Evolutionary conservation across 2,113 vertebrate species (phyloP).

Genomic region (Meles meles): DNA sequence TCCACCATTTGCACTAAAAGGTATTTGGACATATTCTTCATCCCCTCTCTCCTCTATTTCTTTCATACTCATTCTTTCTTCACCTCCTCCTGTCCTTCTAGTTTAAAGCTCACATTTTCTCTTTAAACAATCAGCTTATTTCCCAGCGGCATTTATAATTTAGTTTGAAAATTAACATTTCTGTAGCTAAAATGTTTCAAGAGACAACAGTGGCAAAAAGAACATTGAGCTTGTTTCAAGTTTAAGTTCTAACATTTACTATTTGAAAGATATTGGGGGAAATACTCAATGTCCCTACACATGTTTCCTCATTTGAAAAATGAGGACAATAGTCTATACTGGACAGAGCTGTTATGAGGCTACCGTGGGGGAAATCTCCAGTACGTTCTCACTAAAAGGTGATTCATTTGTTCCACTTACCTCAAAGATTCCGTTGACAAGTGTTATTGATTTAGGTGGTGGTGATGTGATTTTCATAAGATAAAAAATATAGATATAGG

Average conservation of each 20-base stretch:
- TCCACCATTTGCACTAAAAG: not conserved
- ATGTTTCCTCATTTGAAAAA: not conserved
- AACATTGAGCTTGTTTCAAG: not conserved
- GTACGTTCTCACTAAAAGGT: not conserved
- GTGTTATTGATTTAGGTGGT: not conserved
- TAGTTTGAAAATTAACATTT: not conserved
- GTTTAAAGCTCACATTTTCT: not conserved
- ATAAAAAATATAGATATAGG: not conserved
- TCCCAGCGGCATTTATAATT: not conserved
- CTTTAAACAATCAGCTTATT: not conserved
- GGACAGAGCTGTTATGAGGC: not conserved
- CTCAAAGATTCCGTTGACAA: not conserved
- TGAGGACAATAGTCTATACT: not conserved
- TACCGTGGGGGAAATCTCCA: not conserved
- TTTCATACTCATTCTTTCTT: not conserved
- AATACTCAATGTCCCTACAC: not conserved
- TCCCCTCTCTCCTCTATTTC: not conserved
- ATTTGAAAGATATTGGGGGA: not conserved
- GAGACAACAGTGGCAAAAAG: not conserved
- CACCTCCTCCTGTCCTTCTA: not conserved
- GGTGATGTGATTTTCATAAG: not conserved
- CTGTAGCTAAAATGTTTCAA: not conserved
- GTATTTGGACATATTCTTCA: not conserved
- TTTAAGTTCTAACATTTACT: not conserved
- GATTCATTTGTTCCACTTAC: not conserved